Conservation (phyloP, 1,140 invertebrate species). For the Gerris buenoi region DNA sequence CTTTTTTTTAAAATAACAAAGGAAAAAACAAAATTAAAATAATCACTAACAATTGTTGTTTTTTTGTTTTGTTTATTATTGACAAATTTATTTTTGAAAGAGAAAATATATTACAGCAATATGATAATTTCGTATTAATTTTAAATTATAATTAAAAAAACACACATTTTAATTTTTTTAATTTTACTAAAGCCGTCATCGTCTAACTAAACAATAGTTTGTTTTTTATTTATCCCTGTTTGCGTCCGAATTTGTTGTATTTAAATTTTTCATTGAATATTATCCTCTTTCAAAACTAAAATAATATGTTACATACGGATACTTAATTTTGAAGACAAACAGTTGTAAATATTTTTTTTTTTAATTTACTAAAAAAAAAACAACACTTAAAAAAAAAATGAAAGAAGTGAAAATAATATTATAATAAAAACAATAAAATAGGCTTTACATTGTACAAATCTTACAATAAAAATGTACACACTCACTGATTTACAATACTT, state of each 20-base stretch:
- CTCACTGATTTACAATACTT: neutral
- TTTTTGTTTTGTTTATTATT: neutral
- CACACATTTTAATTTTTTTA: neutral
- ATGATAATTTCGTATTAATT: neutral
- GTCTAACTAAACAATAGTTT: neutral
- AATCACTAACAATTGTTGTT: neutral
- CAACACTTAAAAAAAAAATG: neutral
- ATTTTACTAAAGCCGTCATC: neutral
- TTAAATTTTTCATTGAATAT: neutral
- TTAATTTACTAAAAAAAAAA: neutral
- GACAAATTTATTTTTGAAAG: neutral
- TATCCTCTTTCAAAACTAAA: neutral
- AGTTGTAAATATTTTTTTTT: neutral
- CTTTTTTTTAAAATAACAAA: too few species aligned
- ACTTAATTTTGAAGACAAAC: neutral
- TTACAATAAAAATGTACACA: neutral
- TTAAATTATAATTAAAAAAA: neutral
- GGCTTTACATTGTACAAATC: neutral
- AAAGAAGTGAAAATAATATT: neutral
- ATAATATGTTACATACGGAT: neutral
- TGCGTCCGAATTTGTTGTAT: neutral
- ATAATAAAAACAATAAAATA: neutral
- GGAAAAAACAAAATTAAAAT: too few species aligned
- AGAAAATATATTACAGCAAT: neutral
- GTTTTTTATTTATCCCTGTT: neutral